Conservation (phyloP, 2,113 vertebrate genomes). For the Nibea albiflora region DNA sequence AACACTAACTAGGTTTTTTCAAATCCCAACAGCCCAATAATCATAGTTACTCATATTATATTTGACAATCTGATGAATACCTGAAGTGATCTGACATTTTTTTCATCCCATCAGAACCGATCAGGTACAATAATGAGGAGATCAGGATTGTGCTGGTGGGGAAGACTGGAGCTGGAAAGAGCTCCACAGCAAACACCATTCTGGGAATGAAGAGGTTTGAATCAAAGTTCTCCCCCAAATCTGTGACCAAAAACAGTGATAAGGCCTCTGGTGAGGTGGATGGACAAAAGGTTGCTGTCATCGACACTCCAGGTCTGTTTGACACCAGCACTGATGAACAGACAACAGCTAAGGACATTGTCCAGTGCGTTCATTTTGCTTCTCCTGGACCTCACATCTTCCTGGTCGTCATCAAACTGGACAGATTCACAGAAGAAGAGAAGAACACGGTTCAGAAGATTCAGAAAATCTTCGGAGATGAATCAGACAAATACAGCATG, state of each 20-base stretch:
- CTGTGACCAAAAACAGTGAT: neutral
- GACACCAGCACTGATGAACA: slow-evolving; percentile 1
- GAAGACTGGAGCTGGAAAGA: slow-evolving; percentile 19
- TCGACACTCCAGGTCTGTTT: slow-evolving; percentile 26
- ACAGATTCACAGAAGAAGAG: slow-evolving; percentile 8
- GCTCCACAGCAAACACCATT: slow-evolving; percentile 18
- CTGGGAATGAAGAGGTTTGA: neutral
- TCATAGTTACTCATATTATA: too few species aligned
- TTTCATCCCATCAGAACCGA: neutral
- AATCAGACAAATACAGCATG: slow-evolving; percentile 29
- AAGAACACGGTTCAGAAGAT: slow-evolving; percentile 20
- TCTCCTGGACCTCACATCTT: slow-evolving; percentile 43
- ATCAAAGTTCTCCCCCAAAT: neutral
- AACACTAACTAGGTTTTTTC: too few species aligned
- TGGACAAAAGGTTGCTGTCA: neutral
- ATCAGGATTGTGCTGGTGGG: slow-evolving; percentile 29
- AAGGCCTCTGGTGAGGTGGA: neutral
- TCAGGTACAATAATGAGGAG: neutral
- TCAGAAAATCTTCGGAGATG: slow-evolving; percentile 14
- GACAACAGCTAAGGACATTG: neutral
- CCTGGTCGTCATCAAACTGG: slow-evolving; percentile 26
- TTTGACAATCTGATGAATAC: too few species aligned
- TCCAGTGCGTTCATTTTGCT: neutral
- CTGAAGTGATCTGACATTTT: too few species aligned
- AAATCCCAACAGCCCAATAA: too few species aligned